Evolutionary conservation across 2,113 vertebrate species (phyloP).

Genomic region (Podarcis raffonei): DNA sequence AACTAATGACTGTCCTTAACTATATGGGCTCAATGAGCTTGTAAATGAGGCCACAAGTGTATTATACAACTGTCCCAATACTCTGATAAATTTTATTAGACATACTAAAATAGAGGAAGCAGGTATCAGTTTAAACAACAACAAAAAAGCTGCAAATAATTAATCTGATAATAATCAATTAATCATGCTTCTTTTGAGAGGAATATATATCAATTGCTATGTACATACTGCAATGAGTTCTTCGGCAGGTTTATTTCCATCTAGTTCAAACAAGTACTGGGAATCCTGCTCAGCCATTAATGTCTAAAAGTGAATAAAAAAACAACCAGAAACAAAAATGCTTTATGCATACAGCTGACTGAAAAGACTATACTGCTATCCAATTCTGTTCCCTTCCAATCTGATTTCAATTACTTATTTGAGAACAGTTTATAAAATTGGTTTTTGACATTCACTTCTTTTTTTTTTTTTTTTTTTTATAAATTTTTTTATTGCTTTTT

Average conservation of each 20-base stretch:
- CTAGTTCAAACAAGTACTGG: conserved; percentile 84
- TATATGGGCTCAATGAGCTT: neutral
- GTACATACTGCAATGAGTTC: conserved; percentile 80
- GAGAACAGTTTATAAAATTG: neutral
- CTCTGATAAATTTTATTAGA: neutral
- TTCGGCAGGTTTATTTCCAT: conserved; percentile 84
- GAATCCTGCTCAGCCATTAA: conserved; percentile 83
- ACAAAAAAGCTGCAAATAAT: neutral
- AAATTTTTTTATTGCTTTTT: too few relatives aligned
- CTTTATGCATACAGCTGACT: neutral
- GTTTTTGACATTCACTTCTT: neutral
- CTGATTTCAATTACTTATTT: neutral
- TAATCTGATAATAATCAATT: neutral
- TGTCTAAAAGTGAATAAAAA: conserved; percentile 74
- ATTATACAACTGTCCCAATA: neutral
- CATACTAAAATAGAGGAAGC: neutral
- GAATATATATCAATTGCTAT: neutral
- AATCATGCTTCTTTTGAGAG: neutral
- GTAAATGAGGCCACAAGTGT: neutral
- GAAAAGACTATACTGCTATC: neutral
- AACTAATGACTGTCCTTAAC: neutral
- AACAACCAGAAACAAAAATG: neutral
- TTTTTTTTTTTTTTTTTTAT: too few relatives aligned
- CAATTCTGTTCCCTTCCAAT: neutral
- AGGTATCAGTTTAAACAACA: neutral